phyloP scores from a whole-genome alignment of 1,140 invertebrate species.

The Parasteatoda tepidariorum region DNA sequence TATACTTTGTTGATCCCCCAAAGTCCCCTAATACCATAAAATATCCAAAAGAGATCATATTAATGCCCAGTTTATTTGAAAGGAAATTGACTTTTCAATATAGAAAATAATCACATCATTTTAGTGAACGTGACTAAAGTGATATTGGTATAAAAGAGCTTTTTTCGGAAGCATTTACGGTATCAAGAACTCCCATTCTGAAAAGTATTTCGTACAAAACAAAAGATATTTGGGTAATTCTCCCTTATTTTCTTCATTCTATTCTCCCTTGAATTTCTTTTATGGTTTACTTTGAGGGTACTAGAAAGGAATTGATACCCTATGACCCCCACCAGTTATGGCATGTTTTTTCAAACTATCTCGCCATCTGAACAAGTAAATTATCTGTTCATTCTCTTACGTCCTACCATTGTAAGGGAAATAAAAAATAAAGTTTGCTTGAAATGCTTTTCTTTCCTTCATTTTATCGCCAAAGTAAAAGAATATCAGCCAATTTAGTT shows the following conservation, averaged over 20 bases:
- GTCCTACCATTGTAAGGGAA: background rate
- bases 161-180: too few species aligned
- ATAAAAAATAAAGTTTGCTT: background rate
- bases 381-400: background rate
- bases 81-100: too few species aligned
- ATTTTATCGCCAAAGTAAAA: too few species aligned
- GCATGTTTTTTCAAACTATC: constrained; percentile 23
- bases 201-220: too few species aligned
- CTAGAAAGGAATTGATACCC: constrained; percentile 17
- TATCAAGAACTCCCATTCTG: too few species aligned
- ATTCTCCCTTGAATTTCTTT: constrained; percentile 33
- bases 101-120: too few species aligned
- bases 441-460: background rate
- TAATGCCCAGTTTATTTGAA: too few species aligned
- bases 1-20: too few species aligned
- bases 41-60: too few species aligned
- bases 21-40: too few species aligned
- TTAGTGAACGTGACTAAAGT: too few species aligned
- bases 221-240: constrained; percentile 26
- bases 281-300: constrained; percentile 30
- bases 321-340: background rate
- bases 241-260: background rate
- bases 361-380: constrained; percentile 9
- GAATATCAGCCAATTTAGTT: too few species aligned
- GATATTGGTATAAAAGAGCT: constrained; percentile 40